These are phyloP conservation scores for Pherbina coryleti DNA, from an alignment of 2,888 invertebrate species.

Conservation along the genomic window DNA sequence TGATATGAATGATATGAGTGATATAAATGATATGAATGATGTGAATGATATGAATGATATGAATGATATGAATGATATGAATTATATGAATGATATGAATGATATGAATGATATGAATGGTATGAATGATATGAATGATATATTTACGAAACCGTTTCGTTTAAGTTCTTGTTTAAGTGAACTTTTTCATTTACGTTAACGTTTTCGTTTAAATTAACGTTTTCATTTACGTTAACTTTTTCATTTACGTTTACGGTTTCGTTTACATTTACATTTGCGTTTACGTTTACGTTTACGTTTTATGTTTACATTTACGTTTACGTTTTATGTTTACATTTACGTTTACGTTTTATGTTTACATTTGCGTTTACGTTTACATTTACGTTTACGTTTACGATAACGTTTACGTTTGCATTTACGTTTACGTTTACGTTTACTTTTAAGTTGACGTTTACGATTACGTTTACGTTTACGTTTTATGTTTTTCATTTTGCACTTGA, in stretches of 20 bases:
- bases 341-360: not conserved
- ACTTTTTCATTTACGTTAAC: too few relatives aligned
- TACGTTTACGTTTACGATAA: not conserved
- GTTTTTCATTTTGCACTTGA: not conserved
- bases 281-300: not conserved
- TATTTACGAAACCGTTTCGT: too few relatives aligned
- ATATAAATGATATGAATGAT: too few relatives aligned
- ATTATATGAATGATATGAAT: too few relatives aligned
- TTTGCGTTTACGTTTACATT: not conserved
- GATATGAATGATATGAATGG: too few relatives aligned
- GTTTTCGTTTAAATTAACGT: too few relatives aligned
- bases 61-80: too few relatives aligned
- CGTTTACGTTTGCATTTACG: not conserved
- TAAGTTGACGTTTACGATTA: not conserved
- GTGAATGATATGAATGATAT: too few relatives aligned
- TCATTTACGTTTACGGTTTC: not conserved
- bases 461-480: not conserved
- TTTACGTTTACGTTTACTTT: not conserved
- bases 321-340: not conserved
- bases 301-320: not conserved
- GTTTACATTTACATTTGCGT: not conserved
- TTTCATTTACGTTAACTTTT: too few relatives aligned
- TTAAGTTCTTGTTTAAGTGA: too few relatives aligned
- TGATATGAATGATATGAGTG: too few relatives aligned
- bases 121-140: too few relatives aligned